A percentile compares a stretch with the other conserved stretches of the same genome.
These are phyloP conservation scores for Coronaproctus castanopsis DNA, from an alignment of 2,888 invertebrate species.

Conservation along the genomic window DNA sequence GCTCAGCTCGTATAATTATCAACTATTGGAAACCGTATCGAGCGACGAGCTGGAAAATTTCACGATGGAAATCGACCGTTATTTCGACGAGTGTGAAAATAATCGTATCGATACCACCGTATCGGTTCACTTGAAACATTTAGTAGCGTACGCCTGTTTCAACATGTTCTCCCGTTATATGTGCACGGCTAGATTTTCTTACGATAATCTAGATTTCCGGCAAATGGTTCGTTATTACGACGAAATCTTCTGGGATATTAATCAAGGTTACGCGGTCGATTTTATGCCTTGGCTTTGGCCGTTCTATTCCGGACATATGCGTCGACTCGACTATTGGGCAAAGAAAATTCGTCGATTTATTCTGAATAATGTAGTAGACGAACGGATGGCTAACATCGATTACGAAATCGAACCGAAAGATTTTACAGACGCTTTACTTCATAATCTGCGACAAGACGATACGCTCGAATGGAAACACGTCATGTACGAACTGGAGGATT, in stretches of 20 bases:
- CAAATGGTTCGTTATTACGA: constrained; percentile 52
- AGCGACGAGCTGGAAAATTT: constrained; percentile 42
- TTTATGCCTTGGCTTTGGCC: constrained; percentile 64
- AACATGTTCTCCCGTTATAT: constrained; percentile 75
- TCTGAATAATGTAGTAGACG: constrained; percentile 31
- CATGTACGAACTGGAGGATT: constrained; percentile 65
- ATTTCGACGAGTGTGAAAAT: constrained; percentile 2
- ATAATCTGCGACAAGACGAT: constrained; percentile 42
- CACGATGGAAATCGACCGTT: constrained; percentile 32
- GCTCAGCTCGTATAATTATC: constrained; percentile 46
- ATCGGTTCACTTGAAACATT: constrained; percentile 40
- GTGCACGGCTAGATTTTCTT: constrained; percentile 57
- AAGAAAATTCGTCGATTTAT: constrained; percentile 46
- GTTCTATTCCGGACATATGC: constrained; percentile 43
- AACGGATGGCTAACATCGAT: constrained; percentile 26
- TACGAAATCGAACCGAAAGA: constrained; percentile 29
- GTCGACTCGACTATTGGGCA: constrained; percentile 45
- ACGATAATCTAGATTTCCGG: constrained; percentile 44
- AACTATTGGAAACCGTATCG: constrained; percentile 40
- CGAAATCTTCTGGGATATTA: constrained; percentile 78
- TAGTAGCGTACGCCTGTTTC: constrained; percentile 49
- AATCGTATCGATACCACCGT: constrained; percentile 20
- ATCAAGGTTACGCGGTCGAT: constrained; percentile 60
- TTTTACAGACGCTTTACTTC: constrained; percentile 57
- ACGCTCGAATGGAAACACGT: constrained; percentile 55